Percentiles rank a stretch among this genome's conserved stretches.
These are phyloP conservation scores for Fissipunctia ypsillon DNA, from an alignment of 2,888 invertebrate genomes.

Conservation along the genomic window DNA sequence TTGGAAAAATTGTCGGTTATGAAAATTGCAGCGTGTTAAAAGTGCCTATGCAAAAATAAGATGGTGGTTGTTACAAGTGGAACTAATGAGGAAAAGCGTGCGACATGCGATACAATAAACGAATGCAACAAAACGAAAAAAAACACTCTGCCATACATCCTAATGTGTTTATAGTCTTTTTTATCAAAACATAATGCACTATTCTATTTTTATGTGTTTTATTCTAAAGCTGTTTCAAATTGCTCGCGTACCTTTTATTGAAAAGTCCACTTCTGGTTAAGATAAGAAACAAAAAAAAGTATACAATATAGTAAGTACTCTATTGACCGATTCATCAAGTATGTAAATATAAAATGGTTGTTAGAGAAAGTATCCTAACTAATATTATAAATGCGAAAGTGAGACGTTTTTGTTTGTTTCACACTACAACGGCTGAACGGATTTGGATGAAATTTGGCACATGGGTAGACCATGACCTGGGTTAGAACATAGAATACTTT, in stretches of 20 bases:
- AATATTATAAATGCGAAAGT: no score
- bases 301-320: background rate
- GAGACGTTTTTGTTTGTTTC: no score
- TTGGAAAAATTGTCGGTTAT: background rate
- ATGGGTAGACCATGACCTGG: no score
- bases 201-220: background rate
- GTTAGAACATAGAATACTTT: no score
- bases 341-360: background rate
- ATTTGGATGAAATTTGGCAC: no score
- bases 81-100: background rate
- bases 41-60: background rate
- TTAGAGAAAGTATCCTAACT: background rate
- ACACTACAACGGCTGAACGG: no score
- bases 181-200: background rate
- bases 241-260: conserved; percentile 28
- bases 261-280: conserved; percentile 38
- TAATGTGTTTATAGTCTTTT: background rate
- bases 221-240: background rate
- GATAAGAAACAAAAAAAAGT: conserved; percentile 4
- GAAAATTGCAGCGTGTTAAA: background rate
- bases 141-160: background rate
- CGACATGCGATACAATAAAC: background rate
- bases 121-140: background rate
- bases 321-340: background rate
- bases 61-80: background rate